These are phyloP conservation scores for Gnathonemus longibarbis DNA, from an alignment of 2,113 vertebrate species.

Conservation along the genomic window DNA sequence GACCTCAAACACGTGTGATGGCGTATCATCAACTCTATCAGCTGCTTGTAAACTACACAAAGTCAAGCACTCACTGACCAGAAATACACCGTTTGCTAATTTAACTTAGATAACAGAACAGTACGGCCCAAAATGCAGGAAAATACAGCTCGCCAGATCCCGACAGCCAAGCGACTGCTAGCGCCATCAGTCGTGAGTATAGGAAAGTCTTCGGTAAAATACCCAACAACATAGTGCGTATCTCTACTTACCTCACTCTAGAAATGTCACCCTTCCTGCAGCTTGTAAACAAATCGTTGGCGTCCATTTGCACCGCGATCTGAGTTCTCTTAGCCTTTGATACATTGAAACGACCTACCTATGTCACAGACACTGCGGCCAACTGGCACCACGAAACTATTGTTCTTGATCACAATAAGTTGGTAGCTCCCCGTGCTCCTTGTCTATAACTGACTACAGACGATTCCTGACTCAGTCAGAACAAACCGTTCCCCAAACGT, in stretches of 20 bases:
- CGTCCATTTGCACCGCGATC: constrained; percentile 73
- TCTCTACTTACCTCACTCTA: constrained; percentile 77
- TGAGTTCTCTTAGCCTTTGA: constrained; percentile 57
- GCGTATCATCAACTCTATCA: background rate
- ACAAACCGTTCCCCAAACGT: background rate
- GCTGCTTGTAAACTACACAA: background rate
- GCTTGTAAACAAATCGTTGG: constrained; percentile 83
- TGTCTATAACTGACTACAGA: background rate
- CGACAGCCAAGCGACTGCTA: background rate
- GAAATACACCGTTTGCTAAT: background rate
- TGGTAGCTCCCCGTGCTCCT: too few species aligned
- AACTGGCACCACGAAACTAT: background rate
- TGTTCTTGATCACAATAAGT: background rate
- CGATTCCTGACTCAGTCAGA: background rate
- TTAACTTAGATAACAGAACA: background rate
- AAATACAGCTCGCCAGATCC: background rate
- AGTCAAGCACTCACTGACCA: background rate
- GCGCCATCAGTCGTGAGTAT: background rate
- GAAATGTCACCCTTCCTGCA: constrained; percentile 89
- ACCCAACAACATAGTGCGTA: background rate
- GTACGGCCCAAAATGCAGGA: background rate
- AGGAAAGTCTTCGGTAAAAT: background rate
- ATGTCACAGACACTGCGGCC: constrained; percentile 44
- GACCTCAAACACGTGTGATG: background rate
- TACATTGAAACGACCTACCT: constrained; percentile 64